Evolutionary conservation across 2,888 invertebrate species (phyloP).

Genomic region (Lacanobia wlatinum): DNA sequence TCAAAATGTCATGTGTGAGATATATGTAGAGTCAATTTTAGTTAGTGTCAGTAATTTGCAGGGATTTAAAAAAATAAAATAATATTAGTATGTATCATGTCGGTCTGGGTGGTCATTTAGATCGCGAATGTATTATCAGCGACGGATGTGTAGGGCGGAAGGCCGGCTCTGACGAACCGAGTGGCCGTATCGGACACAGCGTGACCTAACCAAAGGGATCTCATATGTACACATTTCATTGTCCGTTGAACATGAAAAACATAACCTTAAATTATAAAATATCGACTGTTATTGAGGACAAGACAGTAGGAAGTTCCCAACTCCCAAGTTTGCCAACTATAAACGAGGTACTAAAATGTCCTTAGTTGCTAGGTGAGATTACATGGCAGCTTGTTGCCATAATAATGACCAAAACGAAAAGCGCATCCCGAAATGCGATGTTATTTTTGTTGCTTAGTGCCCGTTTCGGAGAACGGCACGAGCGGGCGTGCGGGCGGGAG

Average conservation of each 20-base stretch:
- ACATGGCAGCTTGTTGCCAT: conserved; percentile 75
- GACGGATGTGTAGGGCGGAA: conserved; percentile 86
- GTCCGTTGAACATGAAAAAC: conserved; percentile 5
- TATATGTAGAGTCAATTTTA: neutral
- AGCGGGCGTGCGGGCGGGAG: conserved; percentile 84
- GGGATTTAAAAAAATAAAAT: conserved; percentile 12
- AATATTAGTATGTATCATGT: conserved; percentile 41
- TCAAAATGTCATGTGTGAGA: neutral
- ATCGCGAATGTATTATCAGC: conserved; percentile 82
- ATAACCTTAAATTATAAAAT: conserved; percentile 1
- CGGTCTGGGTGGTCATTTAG: conserved; percentile 64
- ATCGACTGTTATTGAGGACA: neutral
- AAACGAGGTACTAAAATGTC: conserved; percentile 15
- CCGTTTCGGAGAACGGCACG: conserved; percentile 87
- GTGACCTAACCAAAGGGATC: conserved; percentile 57
- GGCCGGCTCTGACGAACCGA: conserved; percentile 71
- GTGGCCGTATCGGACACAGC: conserved; percentile 60
- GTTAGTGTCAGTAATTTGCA: conserved; percentile 3
- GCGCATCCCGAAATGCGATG: conserved; percentile 86
- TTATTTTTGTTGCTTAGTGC: conserved; percentile 89
- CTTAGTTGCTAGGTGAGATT: conserved; percentile 45
- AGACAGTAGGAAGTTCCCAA: neutral
- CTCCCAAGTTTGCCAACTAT: neutral
- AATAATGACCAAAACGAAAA: conserved; percentile 87
- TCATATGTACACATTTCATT: conserved; percentile 40